Percentiles rank a stretch among this genome's conserved stretches.
phyloP scores from a whole-genome alignment of 2,888 invertebrate genomes.

The Caradrina clavipalpis region DNA sequence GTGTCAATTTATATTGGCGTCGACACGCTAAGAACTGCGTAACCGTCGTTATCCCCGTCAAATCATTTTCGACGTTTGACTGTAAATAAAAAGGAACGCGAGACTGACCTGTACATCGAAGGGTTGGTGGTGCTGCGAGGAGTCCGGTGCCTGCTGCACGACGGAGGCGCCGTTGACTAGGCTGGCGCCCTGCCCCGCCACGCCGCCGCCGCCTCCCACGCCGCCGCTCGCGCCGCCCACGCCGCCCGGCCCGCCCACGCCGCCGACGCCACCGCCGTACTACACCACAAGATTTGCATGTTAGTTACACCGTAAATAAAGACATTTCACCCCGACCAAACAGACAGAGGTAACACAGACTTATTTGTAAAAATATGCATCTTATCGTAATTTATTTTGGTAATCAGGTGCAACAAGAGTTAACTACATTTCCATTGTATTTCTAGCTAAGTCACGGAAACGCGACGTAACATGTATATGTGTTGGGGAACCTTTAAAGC shows the following conservation, averaged over 20 bases:
- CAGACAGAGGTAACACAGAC: too few species aligned
- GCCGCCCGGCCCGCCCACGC: slow-evolving; percentile 67
- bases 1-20: too few species aligned
- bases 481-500: too few species aligned
- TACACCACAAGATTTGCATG: slow-evolving; percentile 35
- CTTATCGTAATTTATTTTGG: too few species aligned
- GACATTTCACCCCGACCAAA: too few species aligned
- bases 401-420: too few species aligned
- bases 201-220: slow-evolving; percentile 73
- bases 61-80: neutral
- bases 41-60: too few species aligned
- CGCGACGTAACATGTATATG: too few species aligned
- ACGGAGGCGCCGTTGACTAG: slow-evolving; percentile 88
- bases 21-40: neutral
- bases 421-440: too few species aligned
- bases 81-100: neutral
- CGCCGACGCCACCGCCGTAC: slow-evolving; percentile 71
- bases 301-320: neutral
- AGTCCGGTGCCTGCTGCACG: slow-evolving; percentile 88
- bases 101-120: slow-evolving; percentile 95
- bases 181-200: slow-evolving; percentile 72
- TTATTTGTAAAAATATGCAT: too few species aligned
- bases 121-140: slow-evolving; percentile 92
- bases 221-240: slow-evolving; percentile 66
- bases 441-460: too few species aligned